A percentile compares a stretch with the other conserved stretches of the same genome.
Conservation (phyloP, 2,797 vertebrate genomes). For the Podarcis lilfordi region DNA sequence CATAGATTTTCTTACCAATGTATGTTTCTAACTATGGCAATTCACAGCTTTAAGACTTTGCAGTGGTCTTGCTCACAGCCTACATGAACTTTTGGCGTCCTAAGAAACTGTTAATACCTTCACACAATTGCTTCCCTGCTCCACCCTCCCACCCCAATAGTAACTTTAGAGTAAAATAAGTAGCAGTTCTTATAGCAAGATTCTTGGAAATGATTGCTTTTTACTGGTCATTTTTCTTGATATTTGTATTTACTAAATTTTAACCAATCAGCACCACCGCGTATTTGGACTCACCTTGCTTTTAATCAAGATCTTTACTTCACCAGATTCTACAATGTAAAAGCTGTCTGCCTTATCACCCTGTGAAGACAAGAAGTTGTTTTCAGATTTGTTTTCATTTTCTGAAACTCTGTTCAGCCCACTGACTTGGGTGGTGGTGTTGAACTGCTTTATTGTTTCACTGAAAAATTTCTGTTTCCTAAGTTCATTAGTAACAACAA, state of each 20-base stretch:
- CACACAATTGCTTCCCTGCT: not conserved
- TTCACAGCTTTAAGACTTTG: not conserved
- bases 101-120: not conserved
- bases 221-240: not conserved
- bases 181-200: not conserved
- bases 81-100: not conserved
- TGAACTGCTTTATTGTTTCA: too few relatives aligned
- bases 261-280: not conserved
- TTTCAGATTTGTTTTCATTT: slow-evolving; percentile 8
- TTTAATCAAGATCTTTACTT: slow-evolving; percentile 98
- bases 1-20: not conserved
- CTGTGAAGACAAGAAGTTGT: slow-evolving; percentile 73
- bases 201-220: not conserved
- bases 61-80: not conserved
- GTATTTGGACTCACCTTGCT: slow-evolving; percentile 88
- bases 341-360: slow-evolving; percentile 96
- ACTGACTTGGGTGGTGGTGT: not conserved
- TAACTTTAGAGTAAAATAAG: not conserved
- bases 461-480: too few relatives aligned
- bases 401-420: not conserved
- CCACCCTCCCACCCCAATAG: too few relatives aligned
- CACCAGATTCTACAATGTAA: slow-evolving; percentile 94
- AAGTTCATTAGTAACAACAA: too few relatives aligned
- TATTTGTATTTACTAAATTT: not conserved
- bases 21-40: not conserved